Conservation (phyloP, 2,888 invertebrate species). For the Tipula vernalis region DNA sequence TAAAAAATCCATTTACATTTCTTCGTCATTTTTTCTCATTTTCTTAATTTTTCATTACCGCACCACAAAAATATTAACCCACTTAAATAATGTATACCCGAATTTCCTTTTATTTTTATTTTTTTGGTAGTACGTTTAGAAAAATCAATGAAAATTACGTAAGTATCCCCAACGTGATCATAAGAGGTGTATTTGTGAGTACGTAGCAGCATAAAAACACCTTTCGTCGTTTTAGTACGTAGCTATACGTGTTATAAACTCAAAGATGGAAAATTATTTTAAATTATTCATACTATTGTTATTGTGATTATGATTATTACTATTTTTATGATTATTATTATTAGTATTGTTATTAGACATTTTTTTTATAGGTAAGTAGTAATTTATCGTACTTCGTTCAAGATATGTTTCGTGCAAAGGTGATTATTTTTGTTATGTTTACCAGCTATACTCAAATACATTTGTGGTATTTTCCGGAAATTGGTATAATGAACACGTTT, state of each 20-base stretch:
- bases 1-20: background rate
- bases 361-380: background rate
- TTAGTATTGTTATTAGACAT: background rate
- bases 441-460: background rate
- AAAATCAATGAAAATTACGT: background rate
- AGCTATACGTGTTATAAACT: background rate
- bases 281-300: constrained; percentile 4
- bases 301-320: background rate
- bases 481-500: background rate
- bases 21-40: background rate
- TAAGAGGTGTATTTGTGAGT: background rate
- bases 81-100: background rate
- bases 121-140: background rate
- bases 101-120: background rate
- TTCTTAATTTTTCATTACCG: background rate
- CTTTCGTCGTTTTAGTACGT: background rate
- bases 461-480: background rate
- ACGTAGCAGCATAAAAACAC: background rate
- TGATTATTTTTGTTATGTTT: background rate
- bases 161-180: background rate
- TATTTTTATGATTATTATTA: background rate
- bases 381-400: background rate
- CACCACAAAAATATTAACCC: background rate
- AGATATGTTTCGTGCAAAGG: background rate
- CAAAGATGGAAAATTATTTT: background rate